Conservation (phyloP, 2,113 vertebrate genomes). For the Andinoacara biseriatus region DNA sequence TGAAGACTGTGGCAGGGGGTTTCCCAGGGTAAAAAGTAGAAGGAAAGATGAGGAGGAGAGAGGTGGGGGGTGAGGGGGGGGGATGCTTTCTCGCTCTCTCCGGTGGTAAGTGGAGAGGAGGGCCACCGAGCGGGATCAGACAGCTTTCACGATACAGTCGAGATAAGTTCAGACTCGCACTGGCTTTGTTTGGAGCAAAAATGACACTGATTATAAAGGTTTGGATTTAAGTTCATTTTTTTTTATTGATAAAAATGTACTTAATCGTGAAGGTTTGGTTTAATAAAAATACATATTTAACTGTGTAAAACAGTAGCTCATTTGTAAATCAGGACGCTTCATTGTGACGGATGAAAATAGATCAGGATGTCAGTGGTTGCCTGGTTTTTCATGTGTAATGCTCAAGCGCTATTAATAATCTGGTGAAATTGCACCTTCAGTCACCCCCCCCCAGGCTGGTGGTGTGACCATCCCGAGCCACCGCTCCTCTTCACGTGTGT, state of each 20-base stretch:
- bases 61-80: background rate
- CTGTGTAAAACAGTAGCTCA: accelerated
- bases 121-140: background rate
- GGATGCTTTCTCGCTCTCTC: slow-evolving; percentile 3
- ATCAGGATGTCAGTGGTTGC: background rate
- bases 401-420: slow-evolving; percentile 16
- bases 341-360: background rate
- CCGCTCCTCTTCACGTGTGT: background rate
- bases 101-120: slow-evolving; percentile 18
- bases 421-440: background rate
- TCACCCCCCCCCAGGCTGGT: background rate
- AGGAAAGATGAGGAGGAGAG: slow-evolving; percentile 65
- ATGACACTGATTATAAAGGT: background rate
- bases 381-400: background rate
- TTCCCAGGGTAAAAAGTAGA: slow-evolving; percentile 57
- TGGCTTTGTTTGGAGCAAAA: background rate
- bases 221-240: background rate
- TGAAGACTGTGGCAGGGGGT: slow-evolving; percentile 56
- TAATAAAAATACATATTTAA: background rate
- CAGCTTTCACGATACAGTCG: slow-evolving; percentile 18
- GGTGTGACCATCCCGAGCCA: background rate
- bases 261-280: background rate
- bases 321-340: background rate
- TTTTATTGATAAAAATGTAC: background rate
- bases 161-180: background rate